These are phyloP conservation scores for Crenuchus spilurus DNA, from an alignment of 2,797 vertebrate species.

Conservation along the genomic window DNA sequence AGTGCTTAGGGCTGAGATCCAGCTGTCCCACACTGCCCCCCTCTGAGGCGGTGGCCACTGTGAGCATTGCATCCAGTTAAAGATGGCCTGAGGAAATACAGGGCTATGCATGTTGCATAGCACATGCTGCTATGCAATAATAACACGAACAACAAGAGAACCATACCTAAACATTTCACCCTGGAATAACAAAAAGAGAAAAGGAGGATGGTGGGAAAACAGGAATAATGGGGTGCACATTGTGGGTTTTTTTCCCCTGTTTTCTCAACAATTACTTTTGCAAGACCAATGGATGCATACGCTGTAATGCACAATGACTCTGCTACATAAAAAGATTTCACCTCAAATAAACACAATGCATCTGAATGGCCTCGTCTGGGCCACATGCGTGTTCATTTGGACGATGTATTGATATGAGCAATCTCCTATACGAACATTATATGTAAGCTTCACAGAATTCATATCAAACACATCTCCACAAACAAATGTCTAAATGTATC, in stretches of 20 bases:
- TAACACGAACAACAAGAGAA: conserved; percentile 70
- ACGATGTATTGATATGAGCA: conserved; percentile 66
- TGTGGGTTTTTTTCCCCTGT: conserved; percentile 56
- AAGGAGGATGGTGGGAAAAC: conserved; percentile 52
- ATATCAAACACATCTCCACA: conserved; percentile 71
- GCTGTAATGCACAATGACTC: conserved; percentile 68
- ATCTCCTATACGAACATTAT: conserved; percentile 59
- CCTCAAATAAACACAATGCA: conserved; percentile 78
- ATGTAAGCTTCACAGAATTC: conserved; percentile 69
- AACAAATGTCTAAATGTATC: conserved; percentile 71
- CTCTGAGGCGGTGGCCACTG: conserved; percentile 66
- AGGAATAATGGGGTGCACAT: conserved; percentile 57
- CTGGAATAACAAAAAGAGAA: conserved; percentile 32
- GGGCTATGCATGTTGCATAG: conserved; percentile 74
- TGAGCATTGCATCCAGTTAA: conserved; percentile 70
- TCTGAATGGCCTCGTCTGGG: conserved; percentile 70
- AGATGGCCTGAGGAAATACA: conserved; percentile 63
- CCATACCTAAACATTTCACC: conserved; percentile 68
- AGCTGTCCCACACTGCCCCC: conserved; percentile 59
- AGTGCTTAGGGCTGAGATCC: conserved; percentile 43
- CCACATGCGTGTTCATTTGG: conserved; percentile 68
- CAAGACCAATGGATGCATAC: conserved; percentile 70
- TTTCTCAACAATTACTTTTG: conserved; percentile 70
- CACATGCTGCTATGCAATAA: conserved; percentile 81
- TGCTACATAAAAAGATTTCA: conserved; percentile 76